Base-by-base conservation (phyloP, 1,140 invertebrate genomes). In the Brachionus sp. region DNA sequence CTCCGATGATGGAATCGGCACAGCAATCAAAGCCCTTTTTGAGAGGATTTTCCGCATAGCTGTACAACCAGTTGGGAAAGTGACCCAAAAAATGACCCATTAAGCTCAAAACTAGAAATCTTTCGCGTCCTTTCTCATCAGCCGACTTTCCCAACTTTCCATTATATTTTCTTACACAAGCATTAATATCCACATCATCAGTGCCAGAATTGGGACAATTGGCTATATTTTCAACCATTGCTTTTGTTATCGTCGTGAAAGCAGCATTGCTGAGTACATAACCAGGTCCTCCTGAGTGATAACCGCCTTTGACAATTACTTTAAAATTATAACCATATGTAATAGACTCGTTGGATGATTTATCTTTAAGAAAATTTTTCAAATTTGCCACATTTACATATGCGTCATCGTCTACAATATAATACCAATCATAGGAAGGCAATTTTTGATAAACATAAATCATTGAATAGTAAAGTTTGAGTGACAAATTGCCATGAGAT, bases 391-490 rank as follows among this genome's bases (percentile, higher is more conserved):
- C 77, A 13, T 90, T 87, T 13, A 92, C 93, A 91, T 89, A 95
- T 89, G 95, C 96, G 86, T 97, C 95, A 88, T 96, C 95, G 87
- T 97, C 95, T 35, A 95, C 95, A 88, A 97, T 97, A 84, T 97
- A 90, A 87, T 96, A 96, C 95, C 95, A 97, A 88, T 97, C 95
- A 12, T 85, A 86, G 19, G 88, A 84, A 19, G 87, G 85, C 5
- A 87, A 84, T 42, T 88, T 83, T 44, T 87, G 83, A 84, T 88
- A 95, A 37, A 95, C 42, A 29, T 75, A 44, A 44, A 75, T 13
- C 66, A 70, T 70, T 19, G 66, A 37, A 37, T 70, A 37, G 35
- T 70, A 70, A 2, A 70, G 37, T 39, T 70, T 70, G 5, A 70
- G 35, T 19, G 66, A 42, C 37, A 70, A 70, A 70, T 70, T 39